Evolutionary conservation across 1,140 invertebrate species (phyloP).

Genomic region (Formica selysi): DNA sequence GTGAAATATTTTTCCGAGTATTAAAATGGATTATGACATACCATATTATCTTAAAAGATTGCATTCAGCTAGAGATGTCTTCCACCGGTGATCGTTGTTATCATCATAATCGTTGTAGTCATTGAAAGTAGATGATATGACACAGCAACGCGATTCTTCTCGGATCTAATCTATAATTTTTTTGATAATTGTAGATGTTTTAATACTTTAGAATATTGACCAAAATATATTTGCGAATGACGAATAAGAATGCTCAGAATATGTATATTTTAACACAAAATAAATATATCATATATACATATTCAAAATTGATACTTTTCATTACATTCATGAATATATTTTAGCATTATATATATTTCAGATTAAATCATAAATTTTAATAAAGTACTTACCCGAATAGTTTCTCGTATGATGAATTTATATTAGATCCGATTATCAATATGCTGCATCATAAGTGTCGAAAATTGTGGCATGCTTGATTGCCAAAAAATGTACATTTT

Average conservation of each 20-base stretch:
- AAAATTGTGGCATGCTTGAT: background rate
- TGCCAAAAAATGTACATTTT: background rate
- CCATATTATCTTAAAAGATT: slow-evolving; percentile 10
- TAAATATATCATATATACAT: background rate
- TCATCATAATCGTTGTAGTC: no score
- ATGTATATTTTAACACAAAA: background rate
- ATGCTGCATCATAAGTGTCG: no score
- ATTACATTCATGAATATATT: background rate
- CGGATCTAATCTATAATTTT: background rate
- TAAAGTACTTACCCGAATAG: slow-evolving; percentile 12
- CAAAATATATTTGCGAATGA: slow-evolving; percentile 7
- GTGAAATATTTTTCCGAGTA: background rate
- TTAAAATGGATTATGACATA: background rate
- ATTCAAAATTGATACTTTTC: slow-evolving; percentile 5
- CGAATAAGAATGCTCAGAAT: background rate
- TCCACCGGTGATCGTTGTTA: background rate
- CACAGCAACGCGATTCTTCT: slow-evolving; percentile 1
- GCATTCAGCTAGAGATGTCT: background rate
- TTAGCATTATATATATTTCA: background rate
- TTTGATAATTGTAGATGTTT: slow-evolving; percentile 1
- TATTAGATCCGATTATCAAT: background rate
- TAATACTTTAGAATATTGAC: background rate
- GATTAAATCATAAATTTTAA: background rate
- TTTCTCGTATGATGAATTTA: background rate
- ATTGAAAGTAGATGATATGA: background rate